Evolutionary conservation across 2,797 vertebrate genomes (phyloP).

Genomic region (Lagorchestes hirsutus): DNA sequence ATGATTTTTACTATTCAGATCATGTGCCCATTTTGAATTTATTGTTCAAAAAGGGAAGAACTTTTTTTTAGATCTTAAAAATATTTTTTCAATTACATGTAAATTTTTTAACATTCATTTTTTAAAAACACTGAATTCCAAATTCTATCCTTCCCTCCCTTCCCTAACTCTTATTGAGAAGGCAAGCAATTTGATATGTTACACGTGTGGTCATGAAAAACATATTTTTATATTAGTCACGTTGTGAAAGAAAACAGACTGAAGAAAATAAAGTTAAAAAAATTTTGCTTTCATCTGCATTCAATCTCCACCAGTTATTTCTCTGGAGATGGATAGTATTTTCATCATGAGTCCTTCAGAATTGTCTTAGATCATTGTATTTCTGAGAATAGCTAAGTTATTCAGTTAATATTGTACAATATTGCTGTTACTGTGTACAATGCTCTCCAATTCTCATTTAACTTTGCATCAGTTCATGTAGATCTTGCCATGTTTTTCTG

Average conservation of each 20-base stretch:
- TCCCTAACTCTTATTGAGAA: background rate
- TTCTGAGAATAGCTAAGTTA: background rate
- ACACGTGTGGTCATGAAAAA: background rate
- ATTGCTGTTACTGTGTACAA: background rate
- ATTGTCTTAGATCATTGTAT: background rate
- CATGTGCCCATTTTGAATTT: background rate
- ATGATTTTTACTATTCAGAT: background rate
- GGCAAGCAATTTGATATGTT: background rate
- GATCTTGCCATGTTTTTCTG: background rate
- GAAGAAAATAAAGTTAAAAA: background rate
- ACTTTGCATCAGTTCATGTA: background rate
- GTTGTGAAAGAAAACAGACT: background rate
- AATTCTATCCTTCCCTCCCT: background rate
- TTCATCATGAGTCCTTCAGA: background rate
- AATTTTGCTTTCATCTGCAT: background rate
- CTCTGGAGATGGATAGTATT: background rate
- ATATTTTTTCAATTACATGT: background rate
- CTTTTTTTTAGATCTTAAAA: background rate
- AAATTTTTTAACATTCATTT: background rate
- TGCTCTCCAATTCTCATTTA: background rate
- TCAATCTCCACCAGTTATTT: background rate
- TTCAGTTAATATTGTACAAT: background rate
- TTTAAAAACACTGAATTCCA: background rate
- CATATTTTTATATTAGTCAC: background rate
- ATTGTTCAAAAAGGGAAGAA: background rate